A percentile compares a stretch with the other conserved stretches of the same genome.
These are phyloP conservation scores for Carassius auratus DNA, from an alignment of 2,113 vertebrate genomes.

Conservation along the genomic window DNA sequence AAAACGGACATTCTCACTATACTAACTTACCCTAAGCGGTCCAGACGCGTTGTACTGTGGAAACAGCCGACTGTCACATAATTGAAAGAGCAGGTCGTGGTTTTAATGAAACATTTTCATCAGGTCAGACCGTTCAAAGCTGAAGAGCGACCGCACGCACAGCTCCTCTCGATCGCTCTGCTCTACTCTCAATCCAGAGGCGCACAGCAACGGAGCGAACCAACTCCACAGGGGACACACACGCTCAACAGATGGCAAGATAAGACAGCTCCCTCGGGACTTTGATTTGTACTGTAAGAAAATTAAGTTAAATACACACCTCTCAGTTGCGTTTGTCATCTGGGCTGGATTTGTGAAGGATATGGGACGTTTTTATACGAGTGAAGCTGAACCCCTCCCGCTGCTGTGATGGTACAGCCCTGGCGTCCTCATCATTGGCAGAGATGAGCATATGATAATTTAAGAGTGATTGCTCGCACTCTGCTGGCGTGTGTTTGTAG, in stretches of 20 bases:
- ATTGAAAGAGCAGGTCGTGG: not conserved
- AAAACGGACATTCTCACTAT: not conserved
- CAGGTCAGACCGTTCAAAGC: not conserved
- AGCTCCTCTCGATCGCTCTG: slow-evolving; percentile 52
- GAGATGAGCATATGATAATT: slow-evolving; percentile 24
- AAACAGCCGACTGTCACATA: slow-evolving; percentile 8
- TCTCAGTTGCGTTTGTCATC: not conserved
- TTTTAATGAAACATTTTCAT: not conserved
- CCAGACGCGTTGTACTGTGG: not conserved
- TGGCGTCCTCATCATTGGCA: slow-evolving; percentile 36
- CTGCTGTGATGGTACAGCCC: slow-evolving; percentile 51
- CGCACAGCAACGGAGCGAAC: slow-evolving; percentile 73
- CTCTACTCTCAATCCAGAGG: slow-evolving; percentile 64
- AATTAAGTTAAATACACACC: no score
- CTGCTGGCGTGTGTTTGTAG: slow-evolving; percentile 27
- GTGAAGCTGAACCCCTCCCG: not conserved
- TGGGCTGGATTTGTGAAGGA: not conserved
- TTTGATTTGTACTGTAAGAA: not conserved
- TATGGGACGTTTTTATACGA: not conserved
- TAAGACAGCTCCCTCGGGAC: not conserved
- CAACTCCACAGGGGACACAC: slow-evolving; percentile 43
- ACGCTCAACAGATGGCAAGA: no score
- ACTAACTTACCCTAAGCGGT: slow-evolving; percentile 32
- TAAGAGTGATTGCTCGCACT: slow-evolving; percentile 26
- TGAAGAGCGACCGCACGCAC: slow-evolving; percentile 29